These are phyloP conservation scores for Osedax fenrisi DNA, from an alignment of 2,888 invertebrate species.

Conservation along the genomic window DNA sequence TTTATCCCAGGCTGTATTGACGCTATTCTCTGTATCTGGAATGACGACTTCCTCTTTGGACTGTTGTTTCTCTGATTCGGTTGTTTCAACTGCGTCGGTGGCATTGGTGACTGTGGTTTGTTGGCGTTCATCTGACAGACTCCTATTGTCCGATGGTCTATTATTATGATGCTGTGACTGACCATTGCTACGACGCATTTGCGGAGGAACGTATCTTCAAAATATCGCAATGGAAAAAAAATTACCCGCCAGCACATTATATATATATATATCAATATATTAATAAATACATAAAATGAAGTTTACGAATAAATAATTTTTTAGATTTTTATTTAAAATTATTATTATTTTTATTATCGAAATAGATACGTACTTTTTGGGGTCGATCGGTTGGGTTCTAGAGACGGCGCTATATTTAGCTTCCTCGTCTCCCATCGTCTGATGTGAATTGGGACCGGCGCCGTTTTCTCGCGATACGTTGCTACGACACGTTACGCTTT, in stretches of 20 bases:
- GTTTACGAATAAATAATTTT: no score
- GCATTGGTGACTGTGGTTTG: neutral
- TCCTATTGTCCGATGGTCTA: neutral
- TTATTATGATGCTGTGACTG: no score
- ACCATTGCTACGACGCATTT: neutral
- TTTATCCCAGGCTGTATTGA: no score
- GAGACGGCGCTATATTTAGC: slow-evolving; percentile 63
- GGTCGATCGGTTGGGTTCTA: neutral
- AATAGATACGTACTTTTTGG: neutral
- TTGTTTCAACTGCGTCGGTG: neutral
- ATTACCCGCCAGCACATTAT: no score
- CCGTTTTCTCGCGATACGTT: slow-evolving; percentile 73
- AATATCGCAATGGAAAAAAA: no score
- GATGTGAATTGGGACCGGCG: no score
- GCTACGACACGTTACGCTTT: slow-evolving; percentile 67
- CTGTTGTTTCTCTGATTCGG: no score
- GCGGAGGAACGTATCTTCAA: neutral
- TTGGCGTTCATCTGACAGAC: neutral
- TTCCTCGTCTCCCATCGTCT: slow-evolving; percentile 63
- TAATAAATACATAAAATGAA: no score
- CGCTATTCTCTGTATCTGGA: neutral
- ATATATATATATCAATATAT: no score
- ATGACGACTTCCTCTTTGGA: neutral
- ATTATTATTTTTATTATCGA: neutral
- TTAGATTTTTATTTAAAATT: neutral